phyloP scores from a whole-genome alignment of 2,888 invertebrate genomes.

The Melanostoma scalare region DNA sequence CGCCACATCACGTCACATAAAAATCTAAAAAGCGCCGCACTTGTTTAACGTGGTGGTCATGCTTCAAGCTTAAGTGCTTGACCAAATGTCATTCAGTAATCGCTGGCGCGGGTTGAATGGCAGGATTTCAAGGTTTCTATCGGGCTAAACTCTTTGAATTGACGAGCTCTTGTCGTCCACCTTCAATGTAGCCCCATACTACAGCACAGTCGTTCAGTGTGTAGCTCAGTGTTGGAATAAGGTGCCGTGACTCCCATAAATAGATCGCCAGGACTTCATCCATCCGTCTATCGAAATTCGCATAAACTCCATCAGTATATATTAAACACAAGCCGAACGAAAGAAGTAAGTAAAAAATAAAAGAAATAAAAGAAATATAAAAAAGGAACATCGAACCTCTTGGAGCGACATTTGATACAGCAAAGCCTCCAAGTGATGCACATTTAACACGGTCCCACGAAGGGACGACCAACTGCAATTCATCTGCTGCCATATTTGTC shows the following conservation, averaged over 20 bases:
- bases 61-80: constrained; percentile 55
- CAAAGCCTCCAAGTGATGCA: constrained; percentile 46
- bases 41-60: constrained; percentile 65
- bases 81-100: constrained; percentile 71
- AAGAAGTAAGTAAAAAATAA: constrained; percentile 1
- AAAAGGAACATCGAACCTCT: constrained; percentile 43
- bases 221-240: constrained; percentile 61
- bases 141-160: constrained; percentile 34
- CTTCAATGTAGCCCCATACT: constrained; percentile 18
- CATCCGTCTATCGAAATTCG: constrained; percentile 64
- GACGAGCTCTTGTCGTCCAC: constrained; percentile 49
- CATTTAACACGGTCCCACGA: constrained; percentile 57
- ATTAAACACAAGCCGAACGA: constrained; percentile 26
- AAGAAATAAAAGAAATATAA: background rate
- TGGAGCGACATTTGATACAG: constrained; percentile 38
- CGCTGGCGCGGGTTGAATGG: constrained; percentile 65
- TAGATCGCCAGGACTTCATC: constrained; percentile 59
- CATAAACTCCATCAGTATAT: constrained; percentile 46
- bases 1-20: constrained; percentile 68
- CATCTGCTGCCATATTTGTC: constrained; percentile 69
- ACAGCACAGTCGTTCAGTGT: background rate
- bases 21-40: constrained; percentile 67
- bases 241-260: constrained; percentile 72
- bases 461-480: constrained; percentile 54
- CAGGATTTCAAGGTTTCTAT: constrained; percentile 71